Base-by-base conservation (phyloP, 2,797 vertebrate species). In the Falco peregrinus region DNA sequence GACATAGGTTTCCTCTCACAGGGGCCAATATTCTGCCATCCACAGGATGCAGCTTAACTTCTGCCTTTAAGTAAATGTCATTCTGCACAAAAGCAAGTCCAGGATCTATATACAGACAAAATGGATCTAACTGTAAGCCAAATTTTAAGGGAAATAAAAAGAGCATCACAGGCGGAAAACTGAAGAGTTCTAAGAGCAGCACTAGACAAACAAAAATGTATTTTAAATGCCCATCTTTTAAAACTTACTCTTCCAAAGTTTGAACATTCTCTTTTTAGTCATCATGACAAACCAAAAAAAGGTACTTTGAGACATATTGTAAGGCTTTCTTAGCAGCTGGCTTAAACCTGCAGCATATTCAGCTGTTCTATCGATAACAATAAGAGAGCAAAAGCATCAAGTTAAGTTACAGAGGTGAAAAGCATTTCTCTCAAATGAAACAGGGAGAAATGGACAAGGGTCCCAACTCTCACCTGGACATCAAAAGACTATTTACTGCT, bases 371-470 rank as follows among this genome's bases (percentile, higher is more conserved):
- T 45, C 8, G 18, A 45, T 45, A 45, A 19, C 45, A 45, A 45
- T 45, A 45, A 45, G 19, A 45, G 45, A 45, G 45, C 45, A 45
- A 19, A 45, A 10, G 45, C 45, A 45, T 19, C 45, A 45, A 19
- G 21, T 39, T 15, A 28, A 37, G 9, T 22, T 76, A 48, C 19
- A 56, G 6, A 76, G 21, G 13, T 14, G 4, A 71, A 59, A 51
- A 82, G 37, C 51, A 14, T 33, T 50, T n/a, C 39, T 67, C 47
- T 69, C 50, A 56, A 83, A 60, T 4, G 3, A 56, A 75, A 75
- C 11, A 18, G 20, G 15, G 13, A 67, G 10, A 45, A 71, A 22
- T 0, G 0, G 25, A 45, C 25, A 45, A 45, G 8, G 31, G 25
- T 35, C 31, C 47, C 65, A 54, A 11, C 35, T 43, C 77, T n/a